phyloP scores from a whole-genome alignment of 2,888 invertebrate species.

The Homarus gammarus region DNA sequence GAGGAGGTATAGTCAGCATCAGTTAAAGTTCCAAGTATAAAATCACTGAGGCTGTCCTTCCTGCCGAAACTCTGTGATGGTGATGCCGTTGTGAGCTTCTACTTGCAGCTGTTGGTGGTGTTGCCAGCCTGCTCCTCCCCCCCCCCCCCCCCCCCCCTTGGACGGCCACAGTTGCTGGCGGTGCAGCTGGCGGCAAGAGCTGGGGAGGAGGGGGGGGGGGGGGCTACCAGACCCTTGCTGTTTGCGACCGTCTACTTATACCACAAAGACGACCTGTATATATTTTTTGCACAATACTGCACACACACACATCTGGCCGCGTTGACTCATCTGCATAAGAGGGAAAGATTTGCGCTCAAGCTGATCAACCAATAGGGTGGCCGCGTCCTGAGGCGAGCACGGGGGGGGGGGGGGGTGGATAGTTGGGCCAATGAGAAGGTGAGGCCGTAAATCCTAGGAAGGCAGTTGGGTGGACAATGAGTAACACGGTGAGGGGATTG shows the following conservation, averaged over 20 bases:
- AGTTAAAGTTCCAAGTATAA: too few species aligned
- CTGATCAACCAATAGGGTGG: not conserved
- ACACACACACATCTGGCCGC: conserved; percentile 6
- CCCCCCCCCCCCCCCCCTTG: too few species aligned
- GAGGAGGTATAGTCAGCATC: too few species aligned
- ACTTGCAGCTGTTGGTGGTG: not conserved
- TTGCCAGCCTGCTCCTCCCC: too few species aligned
- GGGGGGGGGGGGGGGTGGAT: not conserved
- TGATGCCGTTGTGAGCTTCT: not conserved
- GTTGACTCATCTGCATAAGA: conserved; percentile 21
- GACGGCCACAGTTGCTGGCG: too few species aligned
- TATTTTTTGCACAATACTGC: conserved; percentile 14
- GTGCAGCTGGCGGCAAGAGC: not conserved
- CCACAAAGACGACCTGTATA: not conserved
- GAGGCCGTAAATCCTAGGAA: conserved; percentile 10
- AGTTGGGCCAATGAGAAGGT: not conserved
- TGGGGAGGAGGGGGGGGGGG: not conserved
- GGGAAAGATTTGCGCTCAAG: not conserved
- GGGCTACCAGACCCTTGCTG: not conserved
- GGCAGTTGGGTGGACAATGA: conserved; percentile 26
- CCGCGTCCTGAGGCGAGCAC: too few species aligned
- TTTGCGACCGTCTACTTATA: not conserved
- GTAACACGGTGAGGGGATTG: not conserved
- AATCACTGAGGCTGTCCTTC: too few species aligned
- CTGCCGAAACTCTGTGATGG: too few species aligned